A percentile compares a stretch with the other conserved stretches of the same genome.
Conservation (phyloP, 1,140 invertebrate genomes). For the Mamestra configurata region DNA sequence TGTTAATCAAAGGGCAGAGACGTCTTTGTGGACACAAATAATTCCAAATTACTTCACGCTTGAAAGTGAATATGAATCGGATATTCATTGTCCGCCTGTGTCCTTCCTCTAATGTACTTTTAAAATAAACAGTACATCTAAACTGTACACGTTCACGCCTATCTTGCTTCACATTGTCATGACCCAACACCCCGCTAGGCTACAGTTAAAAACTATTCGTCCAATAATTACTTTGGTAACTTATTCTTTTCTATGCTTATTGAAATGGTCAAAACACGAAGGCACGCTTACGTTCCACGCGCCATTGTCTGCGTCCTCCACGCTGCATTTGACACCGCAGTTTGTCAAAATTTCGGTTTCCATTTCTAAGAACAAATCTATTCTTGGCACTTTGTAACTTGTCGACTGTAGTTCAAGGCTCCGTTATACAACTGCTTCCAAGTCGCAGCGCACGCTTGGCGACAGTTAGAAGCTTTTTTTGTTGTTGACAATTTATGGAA, state of each 20-base stretch:
- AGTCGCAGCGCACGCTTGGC: conserved; percentile 55
- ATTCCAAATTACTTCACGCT: conserved; percentile 42
- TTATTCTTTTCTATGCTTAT: conserved; percentile 74
- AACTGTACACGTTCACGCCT: conserved; percentile 61
- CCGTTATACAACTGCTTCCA: conserved; percentile 74
- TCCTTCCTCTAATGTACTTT: conserved; percentile 34
- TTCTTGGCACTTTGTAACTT: conserved; percentile 69
- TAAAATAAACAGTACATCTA: conserved; percentile 43
- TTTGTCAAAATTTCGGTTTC: conserved; percentile 84
- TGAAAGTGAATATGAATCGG: conserved; percentile 44
- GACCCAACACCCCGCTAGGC: conserved; percentile 70
- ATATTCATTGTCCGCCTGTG: conserved; percentile 29
- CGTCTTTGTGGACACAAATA: conserved; percentile 41
- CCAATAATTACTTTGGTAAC: conserved; percentile 81
- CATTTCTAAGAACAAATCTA: conserved; percentile 72
- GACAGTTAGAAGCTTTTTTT: conserved; percentile 77
- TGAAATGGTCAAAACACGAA: conserved; percentile 78
- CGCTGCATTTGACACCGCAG: conserved; percentile 74
- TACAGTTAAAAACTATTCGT: conserved; percentile 76
- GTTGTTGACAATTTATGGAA: conserved; percentile 68
- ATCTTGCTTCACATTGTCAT: conserved; percentile 65
- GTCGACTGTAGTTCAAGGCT: conserved; percentile 63
- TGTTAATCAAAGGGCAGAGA: conserved; percentile 6
- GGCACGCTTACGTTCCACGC: conserved; percentile 79
- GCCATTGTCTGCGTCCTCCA: conserved; percentile 67